A percentile compares a stretch with the other conserved stretches of the same genome.
Conservation (phyloP, 2,797 vertebrate species). For the Podarcis lilfordi region DNA sequence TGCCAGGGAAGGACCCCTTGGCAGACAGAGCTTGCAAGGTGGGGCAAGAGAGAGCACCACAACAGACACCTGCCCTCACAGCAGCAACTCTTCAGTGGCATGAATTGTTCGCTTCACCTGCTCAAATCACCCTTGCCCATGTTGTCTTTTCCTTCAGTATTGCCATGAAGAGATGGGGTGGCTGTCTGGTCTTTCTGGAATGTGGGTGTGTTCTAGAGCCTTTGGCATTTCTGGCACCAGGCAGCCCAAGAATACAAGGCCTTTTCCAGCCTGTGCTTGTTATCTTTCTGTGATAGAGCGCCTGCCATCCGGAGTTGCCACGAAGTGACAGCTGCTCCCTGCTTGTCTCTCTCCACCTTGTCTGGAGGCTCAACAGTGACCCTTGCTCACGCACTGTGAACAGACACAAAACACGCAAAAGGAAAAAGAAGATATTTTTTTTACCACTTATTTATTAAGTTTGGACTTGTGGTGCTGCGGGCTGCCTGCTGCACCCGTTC, state of each 20-base stretch:
- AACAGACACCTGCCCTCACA: slow-evolving; percentile 10
- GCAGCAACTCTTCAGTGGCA: slow-evolving; percentile 36
- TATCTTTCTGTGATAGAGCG: slow-evolving; percentile 8
- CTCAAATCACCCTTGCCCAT: slow-evolving; percentile 26
- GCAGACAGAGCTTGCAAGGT: slow-evolving; percentile 57
- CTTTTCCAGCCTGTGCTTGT: background rate
- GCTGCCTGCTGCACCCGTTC: slow-evolving; percentile 18
- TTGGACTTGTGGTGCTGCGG: slow-evolving; percentile 37
- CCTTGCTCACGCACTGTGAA: slow-evolving; percentile 35
- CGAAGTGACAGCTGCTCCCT: slow-evolving; percentile 60
- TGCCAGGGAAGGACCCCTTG: slow-evolving; percentile 29
- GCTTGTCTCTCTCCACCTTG: slow-evolving; percentile 28
- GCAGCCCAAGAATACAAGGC: background rate
- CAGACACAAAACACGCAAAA: slow-evolving; percentile 41
- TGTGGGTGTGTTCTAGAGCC: background rate
- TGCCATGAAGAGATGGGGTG: slow-evolving; percentile 38
- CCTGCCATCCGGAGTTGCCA: slow-evolving; percentile 49
- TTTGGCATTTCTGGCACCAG: background rate
- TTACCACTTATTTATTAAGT: slow-evolving; percentile 52
- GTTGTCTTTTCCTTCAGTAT: slow-evolving; percentile 51
- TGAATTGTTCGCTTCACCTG: slow-evolving; percentile 16
- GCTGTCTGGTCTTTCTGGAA: slow-evolving; percentile 44
- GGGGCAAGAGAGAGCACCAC: slow-evolving; percentile 45
- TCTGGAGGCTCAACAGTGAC: background rate
- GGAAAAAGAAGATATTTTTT: slow-evolving; percentile 44